Evolutionary conservation across 37 sponge, comb jelly and placozoan genomes (phyloP), one percentile per base, ranked within the genome.

Genomic region (Amphimedon queenslandica): DNA sequence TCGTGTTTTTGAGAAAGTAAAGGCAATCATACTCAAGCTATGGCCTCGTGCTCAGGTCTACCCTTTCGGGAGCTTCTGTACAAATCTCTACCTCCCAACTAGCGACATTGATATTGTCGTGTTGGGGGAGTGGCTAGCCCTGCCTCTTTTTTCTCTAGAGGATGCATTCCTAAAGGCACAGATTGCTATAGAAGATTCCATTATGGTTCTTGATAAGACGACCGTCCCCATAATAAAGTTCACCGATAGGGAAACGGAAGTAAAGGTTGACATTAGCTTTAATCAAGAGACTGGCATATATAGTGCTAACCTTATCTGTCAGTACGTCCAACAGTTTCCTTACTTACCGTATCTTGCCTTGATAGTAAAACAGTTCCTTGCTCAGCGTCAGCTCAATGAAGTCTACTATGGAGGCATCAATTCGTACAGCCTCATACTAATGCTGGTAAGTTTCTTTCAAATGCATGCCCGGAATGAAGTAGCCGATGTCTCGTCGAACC

Each of bases 51-150:
- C 93, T 0, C 70, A 80, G 30, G 95, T 97, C 6, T 60, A 88
- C 24, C 82, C 84, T 39, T 94, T 97, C 66, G 98, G 98, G 0
- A 94, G 98, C 68, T 84, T 86, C 38, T 74, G 75, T 42, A 97
- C 92, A 0, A 77, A 69, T 4, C 84, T 92, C 27, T 97, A 74
- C 73, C 90, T 97, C 5, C 98, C 98, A 1, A 91, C 98, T 0
- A 89, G 96, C 74, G 99, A 98, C 63, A 86, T 98, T 55, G 99
- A 98, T 57, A 42, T 98, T 31, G 95, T 94, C 4, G 86, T 98
- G 31, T 82, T 89, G 24, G 99, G 95, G 0, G 64, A 87, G 53
- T 92, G 93, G 90, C 2, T 39, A 0, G 56, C 31, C 24, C 57
- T 67, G 11, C 95, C 93, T 31, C 84, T 92, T 23, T 77, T 74